Evolutionary conservation across 1,140 invertebrate genomes (phyloP).

Genomic region (Zeugodacus cucurbitae): DNA sequence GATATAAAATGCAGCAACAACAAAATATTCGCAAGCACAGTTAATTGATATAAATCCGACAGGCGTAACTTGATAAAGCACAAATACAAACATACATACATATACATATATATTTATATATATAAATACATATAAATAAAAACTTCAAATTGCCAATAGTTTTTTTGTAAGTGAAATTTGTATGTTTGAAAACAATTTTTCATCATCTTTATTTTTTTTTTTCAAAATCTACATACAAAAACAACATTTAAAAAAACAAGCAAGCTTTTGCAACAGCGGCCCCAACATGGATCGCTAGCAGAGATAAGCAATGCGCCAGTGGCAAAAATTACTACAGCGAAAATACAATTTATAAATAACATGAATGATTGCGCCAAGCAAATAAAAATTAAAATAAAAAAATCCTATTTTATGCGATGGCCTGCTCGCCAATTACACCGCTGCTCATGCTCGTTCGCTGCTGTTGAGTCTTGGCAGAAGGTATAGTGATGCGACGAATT

Average conservation of each 20-base stretch:
- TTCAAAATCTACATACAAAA: not conserved
- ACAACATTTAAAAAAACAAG: not conserved
- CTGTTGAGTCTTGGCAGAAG: not conserved
- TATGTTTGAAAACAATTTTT: not conserved
- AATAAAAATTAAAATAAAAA: not conserved
- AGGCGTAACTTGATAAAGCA: not conserved
- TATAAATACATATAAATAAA: not conserved
- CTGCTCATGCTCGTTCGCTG: not conserved
- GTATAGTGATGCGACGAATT: not conserved
- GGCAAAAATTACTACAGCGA: not conserved
- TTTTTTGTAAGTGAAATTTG: not conserved
- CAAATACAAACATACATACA: not conserved
- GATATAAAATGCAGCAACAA: not conserved
- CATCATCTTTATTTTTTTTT: not conserved
- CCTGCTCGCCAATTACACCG: not conserved
- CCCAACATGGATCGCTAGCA: not conserved
- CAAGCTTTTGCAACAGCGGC: not conserved
- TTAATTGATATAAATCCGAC: not conserved
- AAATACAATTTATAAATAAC: not conserved
- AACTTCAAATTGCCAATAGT: not conserved
- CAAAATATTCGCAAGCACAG: not conserved
- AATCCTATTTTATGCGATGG: not conserved
- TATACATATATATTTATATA: not conserved
- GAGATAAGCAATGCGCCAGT: not conserved
- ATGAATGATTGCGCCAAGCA: not conserved